Conservation (phyloP, 2,113 vertebrate genomes). For the Hyla sarda region DNA sequence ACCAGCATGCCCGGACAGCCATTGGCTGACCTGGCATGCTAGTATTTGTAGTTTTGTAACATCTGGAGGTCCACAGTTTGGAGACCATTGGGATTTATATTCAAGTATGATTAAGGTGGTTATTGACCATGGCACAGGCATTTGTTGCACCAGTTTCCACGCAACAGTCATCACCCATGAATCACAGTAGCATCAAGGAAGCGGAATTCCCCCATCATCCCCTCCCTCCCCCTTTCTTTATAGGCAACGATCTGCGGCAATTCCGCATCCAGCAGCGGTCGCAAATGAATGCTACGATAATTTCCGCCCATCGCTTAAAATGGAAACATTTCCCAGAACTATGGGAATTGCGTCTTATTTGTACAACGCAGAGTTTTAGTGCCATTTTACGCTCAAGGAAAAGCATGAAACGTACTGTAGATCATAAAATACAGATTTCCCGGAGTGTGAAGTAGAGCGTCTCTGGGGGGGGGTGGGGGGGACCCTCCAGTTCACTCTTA, state of each 20-base stretch:
- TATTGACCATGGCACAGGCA: neutral
- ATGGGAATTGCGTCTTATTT: neutral
- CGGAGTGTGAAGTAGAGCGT: slow-evolving; percentile 14
- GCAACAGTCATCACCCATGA: neutral
- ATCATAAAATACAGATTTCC: slow-evolving; percentile 5
- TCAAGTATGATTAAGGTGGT: no score
- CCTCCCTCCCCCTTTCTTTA: no score
- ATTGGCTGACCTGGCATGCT: no score
- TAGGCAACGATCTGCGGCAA: neutral
- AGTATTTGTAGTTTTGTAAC: no score
- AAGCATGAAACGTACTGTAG: slow-evolving; percentile 29
- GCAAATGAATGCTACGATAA: neutral
- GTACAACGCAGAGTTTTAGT: neutral
- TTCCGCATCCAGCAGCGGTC: neutral
- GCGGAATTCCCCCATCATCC: no score
- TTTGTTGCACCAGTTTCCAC: neutral
- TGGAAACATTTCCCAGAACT: neutral
- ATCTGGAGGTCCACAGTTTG: no score
- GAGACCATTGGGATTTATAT: no score
- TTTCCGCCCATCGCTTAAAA: neutral
- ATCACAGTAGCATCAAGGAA: neutral
- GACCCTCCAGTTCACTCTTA: slow-evolving; percentile 33
- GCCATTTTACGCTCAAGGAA: slow-evolving; percentile 5
- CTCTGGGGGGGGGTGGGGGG: no score
- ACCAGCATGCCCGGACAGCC: no score